Base-by-base conservation (phyloP, 2,888 invertebrate species). In the Plusia festucae region DNA sequence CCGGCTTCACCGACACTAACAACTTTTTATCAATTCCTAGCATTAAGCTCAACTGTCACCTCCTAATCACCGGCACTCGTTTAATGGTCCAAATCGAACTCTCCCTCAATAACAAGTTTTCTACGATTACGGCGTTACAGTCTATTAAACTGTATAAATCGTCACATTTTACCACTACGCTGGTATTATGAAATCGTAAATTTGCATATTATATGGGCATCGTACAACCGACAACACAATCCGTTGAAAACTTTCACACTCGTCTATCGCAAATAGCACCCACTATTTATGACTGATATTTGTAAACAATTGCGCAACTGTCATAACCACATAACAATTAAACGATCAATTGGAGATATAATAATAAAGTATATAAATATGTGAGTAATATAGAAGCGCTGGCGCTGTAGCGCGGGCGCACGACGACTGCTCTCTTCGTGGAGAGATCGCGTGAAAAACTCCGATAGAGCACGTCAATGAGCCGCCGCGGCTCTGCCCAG, bases 361-460 rank as follows among this genome's bases (percentile, higher is more conserved):
- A 64, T 56, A 65, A 73, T 62, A 62, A 72, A 67, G 61, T 68
- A 46, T 62, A 74, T 55, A 65, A 65, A 76, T 69, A 70, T 73
- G 69, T 69, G 44, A 71, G 65, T 59, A 73, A 63, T 78, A 76
- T 66, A 83, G 82, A 89, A 85, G 85, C 90, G 90, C 86, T 86
- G 84, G 82, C 82, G 79, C 83, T 84, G 88, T 82, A 81, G 84
- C 91, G 90, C 91, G 88, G 80, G 83, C 92, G 90, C 90, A 86
- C 79, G 76, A 69, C 86, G 87, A 93, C 94, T 94, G 93, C 87
- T 93, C 93, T 93, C 92, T 76, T 91, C 84, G 87, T 82, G 85
- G 94, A 92, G 94, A 95, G 94, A 94, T 94, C 94, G 93, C 93
- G 91, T 93, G 94, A 91, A 94, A 93, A 93, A 91, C 91, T 84